Evolutionary conservation across 2,113 vertebrate genomes (phyloP).

Genomic region (Eudorcas thomsonii): DNA sequence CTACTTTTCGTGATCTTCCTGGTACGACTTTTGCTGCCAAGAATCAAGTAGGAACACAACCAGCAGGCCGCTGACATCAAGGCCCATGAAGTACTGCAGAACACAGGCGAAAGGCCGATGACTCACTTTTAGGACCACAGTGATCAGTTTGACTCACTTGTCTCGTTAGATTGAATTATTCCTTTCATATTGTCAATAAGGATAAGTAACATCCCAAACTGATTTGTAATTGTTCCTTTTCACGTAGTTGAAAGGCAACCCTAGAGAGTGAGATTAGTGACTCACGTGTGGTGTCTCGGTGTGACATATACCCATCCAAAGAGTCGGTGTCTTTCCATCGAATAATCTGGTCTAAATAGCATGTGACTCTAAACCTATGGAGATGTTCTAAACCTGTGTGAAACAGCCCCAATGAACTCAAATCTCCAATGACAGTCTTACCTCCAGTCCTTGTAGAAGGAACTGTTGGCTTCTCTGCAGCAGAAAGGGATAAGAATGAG

Average conservation of each 20-base stretch:
- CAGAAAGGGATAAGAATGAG: constrained; percentile 32
- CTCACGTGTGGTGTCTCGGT: no score
- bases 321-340: background rate
- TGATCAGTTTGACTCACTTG: background rate
- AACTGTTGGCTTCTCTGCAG: constrained; percentile 75
- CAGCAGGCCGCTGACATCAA: background rate
- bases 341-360: background rate
- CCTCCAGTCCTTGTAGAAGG: constrained; percentile 61
- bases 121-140: background rate
- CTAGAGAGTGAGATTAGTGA: background rate
- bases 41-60: background rate
- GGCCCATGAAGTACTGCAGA: background rate
- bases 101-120: background rate
- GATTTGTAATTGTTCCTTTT: constrained; percentile 4
- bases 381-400: background rate
- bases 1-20: background rate
- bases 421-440: constrained; percentile 62
- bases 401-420: background rate
- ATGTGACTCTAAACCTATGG: background rate
- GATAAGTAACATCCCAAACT: background rate
- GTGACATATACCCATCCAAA: background rate
- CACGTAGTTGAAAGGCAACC: background rate
- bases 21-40: background rate
- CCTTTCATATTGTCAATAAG: background rate
- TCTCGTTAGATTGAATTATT: background rate